These are phyloP conservation scores for Diplazon laetatorius DNA, from an alignment of 2,888 invertebrate species.

Conservation along the genomic window DNA sequence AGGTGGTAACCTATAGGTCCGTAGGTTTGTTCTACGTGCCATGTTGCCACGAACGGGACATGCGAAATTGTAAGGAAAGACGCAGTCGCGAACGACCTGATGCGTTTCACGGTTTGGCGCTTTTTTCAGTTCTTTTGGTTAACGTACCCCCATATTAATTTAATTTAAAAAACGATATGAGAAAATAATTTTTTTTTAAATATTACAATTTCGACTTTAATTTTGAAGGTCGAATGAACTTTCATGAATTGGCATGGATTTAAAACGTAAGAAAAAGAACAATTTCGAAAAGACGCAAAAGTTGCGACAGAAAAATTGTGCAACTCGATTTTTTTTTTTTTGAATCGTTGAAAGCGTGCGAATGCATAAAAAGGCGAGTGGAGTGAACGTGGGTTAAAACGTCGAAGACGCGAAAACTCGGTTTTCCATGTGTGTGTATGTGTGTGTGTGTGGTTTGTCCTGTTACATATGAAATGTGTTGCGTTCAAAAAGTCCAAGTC, in stretches of 20 bases:
- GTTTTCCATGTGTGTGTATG: constrained; percentile 1
- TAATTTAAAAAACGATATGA: too few species aligned
- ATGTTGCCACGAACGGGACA: constrained; percentile 30
- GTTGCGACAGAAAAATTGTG: neutral
- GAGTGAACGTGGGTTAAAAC: constrained; percentile 29
- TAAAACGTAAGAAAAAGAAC: too few species aligned
- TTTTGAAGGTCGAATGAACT: too few species aligned
- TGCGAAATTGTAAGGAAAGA: constrained; percentile 58
- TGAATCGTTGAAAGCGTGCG: neutral
- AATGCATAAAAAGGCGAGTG: constrained; percentile 25
- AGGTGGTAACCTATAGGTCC: constrained; percentile 35
- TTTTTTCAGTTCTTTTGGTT: neutral
- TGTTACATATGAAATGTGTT: constrained; percentile 29
- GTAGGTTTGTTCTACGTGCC: constrained; percentile 61
- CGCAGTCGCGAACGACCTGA: constrained; percentile 55
- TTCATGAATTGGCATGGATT: too few species aligned
- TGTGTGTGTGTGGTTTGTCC: constrained; percentile 22
- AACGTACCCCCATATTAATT: too few species aligned
- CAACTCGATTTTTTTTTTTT: too few species aligned
- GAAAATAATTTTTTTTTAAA: too few species aligned
- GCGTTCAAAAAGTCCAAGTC: constrained; percentile 47
- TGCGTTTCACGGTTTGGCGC: constrained; percentile 14
- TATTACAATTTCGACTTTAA: too few species aligned
- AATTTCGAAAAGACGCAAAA: constrained; percentile 10
- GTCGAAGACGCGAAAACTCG: neutral